These are phyloP conservation scores for Grus americana DNA, from an alignment of 2,113 vertebrate species.

Conservation along the genomic window DNA sequence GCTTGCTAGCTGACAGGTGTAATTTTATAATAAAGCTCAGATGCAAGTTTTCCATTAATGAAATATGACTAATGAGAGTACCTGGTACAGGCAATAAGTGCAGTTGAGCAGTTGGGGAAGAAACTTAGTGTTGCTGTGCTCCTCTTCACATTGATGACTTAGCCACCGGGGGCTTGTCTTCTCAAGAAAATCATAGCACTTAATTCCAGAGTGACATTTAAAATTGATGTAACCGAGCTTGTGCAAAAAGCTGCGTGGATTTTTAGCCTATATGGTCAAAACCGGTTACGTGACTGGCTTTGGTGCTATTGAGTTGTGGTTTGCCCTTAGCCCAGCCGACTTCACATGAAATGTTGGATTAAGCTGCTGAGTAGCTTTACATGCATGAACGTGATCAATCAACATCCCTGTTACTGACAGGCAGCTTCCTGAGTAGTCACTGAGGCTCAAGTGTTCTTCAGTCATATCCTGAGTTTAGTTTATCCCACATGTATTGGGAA, in stretches of 20 bases:
- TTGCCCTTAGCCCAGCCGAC: background rate
- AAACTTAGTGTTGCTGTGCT: background rate
- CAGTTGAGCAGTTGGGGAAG: background rate
- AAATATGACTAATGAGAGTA: background rate
- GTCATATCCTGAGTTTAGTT: constrained; percentile 33
- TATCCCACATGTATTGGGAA: constrained; percentile 6
- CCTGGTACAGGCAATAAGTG: background rate
- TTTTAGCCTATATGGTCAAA: background rate
- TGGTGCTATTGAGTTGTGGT: background rate
- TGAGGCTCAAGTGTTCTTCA: constrained; percentile 22
- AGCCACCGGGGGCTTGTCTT: background rate
- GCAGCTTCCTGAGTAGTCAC: background rate
- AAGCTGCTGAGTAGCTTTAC: background rate
- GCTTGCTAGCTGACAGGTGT: background rate
- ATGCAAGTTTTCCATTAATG: background rate
- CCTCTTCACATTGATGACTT: background rate
- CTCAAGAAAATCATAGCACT: background rate
- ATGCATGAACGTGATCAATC: background rate
- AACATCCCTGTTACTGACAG: background rate
- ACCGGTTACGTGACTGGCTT: background rate
- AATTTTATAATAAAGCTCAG: background rate
- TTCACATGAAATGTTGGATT: background rate
- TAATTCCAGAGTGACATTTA: background rate
- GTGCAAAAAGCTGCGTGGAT: background rate
- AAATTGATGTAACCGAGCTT: background rate